Evolutionary conservation across 1,140 invertebrate genomes (phyloP).

Genomic region (Eupristina koningsbergeri): DNA sequence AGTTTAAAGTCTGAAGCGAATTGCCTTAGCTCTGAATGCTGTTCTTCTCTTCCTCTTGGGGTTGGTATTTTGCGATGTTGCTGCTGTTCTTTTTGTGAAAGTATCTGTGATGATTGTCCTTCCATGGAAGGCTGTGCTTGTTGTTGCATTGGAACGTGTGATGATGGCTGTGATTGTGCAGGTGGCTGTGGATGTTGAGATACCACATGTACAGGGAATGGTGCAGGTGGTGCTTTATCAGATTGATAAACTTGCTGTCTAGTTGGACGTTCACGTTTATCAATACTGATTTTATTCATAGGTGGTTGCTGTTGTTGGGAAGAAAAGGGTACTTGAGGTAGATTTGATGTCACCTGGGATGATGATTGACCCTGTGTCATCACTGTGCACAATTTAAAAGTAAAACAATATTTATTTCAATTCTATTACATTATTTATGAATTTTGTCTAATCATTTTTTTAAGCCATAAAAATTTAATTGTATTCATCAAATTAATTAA

Average conservation of each 20-base stretch:
- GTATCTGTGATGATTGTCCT: conserved; percentile 16
- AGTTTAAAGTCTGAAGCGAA: conserved; percentile 77
- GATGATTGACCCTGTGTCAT: conserved; percentile 70
- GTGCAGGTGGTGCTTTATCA: conserved; percentile 69
- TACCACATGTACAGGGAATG: conserved; percentile 65
- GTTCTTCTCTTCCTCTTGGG: conserved; percentile 71
- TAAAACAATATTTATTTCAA: not conserved
- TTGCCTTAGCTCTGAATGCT: conserved; percentile 75
- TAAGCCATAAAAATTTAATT: too few relatives aligned
- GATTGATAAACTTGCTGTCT: conserved; percentile 67
- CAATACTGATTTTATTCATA: conserved; percentile 65
- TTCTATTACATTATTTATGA: too few relatives aligned
- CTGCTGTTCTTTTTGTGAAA: conserved; percentile 33
- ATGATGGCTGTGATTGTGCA: conserved; percentile 58
- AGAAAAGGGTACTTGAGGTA: conserved; percentile 66
- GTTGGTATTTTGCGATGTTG: conserved; percentile 54
- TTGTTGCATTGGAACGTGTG: conserved; percentile 60
- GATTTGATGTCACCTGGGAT: conserved; percentile 64
- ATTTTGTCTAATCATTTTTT: too few relatives aligned
- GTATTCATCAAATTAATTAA: too few relatives aligned
- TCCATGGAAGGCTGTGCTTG: conserved; percentile 47
- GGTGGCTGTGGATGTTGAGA: conserved; percentile 64
- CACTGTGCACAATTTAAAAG: conserved; percentile 54
- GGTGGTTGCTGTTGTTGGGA: conserved; percentile 60
- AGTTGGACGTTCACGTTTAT: conserved; percentile 69